phyloP scores from a whole-genome alignment of 2,888 invertebrate genomes.

The Dastarcus helophoroides region DNA sequence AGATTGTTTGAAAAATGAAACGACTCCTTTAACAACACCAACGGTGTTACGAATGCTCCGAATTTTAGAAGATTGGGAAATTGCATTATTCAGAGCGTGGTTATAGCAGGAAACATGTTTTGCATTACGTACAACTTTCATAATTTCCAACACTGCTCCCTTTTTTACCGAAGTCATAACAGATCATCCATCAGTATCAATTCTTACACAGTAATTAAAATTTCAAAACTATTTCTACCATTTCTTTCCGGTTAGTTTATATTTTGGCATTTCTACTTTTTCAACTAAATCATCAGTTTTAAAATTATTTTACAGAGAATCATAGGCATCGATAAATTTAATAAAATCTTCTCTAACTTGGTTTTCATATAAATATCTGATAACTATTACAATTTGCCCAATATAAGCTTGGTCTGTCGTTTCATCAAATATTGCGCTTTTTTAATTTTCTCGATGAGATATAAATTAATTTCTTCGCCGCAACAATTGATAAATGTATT shows the following conservation, averaged over 20 bases:
- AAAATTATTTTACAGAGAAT: background rate
- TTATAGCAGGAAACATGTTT: conserved; percentile 11
- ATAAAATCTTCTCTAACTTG: conserved; percentile 4
- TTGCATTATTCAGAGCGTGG: conserved; percentile 12
- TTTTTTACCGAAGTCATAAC: conserved; percentile 13
- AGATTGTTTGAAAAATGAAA: too few species aligned
- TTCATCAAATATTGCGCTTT: conserved; percentile 1
- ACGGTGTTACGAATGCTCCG: conserved; percentile 12
- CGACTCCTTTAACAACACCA: conserved; percentile 11
- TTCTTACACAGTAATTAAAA: conserved; percentile 12
- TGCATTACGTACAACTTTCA: conserved; percentile 10
- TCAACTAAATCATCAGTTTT: background rate
- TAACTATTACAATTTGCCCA: conserved; percentile 1
- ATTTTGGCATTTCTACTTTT: background rate
- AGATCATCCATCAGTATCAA: conserved; percentile 14
- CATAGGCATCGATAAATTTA: conserved; percentile 1
- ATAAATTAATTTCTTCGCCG: conserved; percentile 1
- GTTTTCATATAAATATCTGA: background rate
- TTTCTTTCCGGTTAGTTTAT: conserved; percentile 1
- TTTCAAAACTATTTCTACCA: conserved; percentile 3
- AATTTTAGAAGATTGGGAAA: conserved; percentile 12
- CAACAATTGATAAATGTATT: background rate
- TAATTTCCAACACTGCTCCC: too few species aligned
- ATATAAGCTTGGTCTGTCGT: conserved; percentile 1
- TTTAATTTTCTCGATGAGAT: conserved; percentile 1